phyloP scores from a whole-genome alignment of 2,113 vertebrate genomes.

The Rhinolophus sinicus region DNA sequence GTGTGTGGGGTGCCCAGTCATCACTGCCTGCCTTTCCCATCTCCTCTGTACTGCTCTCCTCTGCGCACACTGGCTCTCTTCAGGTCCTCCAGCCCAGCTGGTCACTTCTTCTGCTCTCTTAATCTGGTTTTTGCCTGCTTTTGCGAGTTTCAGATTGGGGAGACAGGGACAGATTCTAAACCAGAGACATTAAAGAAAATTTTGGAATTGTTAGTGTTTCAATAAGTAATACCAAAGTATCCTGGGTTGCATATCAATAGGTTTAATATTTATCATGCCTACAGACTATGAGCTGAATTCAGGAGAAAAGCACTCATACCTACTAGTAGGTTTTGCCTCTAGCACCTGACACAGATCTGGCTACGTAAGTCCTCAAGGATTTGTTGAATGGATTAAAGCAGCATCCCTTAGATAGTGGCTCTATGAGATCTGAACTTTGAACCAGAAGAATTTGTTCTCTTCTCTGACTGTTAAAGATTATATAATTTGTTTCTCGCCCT shows the following conservation, averaged over 20 bases:
- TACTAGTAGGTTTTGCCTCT: background rate
- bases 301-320: background rate
- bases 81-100: accelerated
- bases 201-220: background rate
- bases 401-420: background rate
- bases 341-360: background rate
- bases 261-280: background rate
- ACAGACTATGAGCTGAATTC: background rate
- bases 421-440: background rate
- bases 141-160: background rate
- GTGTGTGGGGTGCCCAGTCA: background rate
- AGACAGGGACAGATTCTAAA: background rate
- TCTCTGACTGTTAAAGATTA: constrained; percentile 33
- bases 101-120: background rate
- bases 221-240: background rate
- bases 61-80: background rate
- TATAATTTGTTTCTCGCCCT: background rate
- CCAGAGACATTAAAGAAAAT: background rate
- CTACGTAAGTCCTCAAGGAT: background rate
- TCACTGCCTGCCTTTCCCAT: background rate
- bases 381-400: background rate
- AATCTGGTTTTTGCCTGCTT: background rate
- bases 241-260: background rate
- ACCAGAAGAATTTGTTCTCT: background rate
- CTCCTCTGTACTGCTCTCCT: background rate